phyloP scores from a whole-genome alignment of 1,140 invertebrate species.

The Heterodera schachtii region DNA sequence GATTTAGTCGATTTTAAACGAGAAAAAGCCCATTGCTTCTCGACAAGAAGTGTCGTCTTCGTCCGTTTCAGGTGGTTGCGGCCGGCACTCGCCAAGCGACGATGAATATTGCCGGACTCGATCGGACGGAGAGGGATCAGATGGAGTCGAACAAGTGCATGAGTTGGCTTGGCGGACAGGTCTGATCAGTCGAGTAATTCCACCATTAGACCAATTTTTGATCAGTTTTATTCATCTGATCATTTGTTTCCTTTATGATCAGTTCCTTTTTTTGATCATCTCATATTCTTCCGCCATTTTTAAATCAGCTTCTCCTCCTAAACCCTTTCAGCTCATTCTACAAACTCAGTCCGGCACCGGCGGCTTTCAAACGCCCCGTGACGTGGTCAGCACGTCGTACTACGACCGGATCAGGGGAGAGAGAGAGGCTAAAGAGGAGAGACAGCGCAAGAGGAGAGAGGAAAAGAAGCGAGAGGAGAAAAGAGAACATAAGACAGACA shows the following conservation, averaged over 20 bases:
- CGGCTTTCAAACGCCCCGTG: slow-evolving; percentile 43
- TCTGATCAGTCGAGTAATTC: not conserved
- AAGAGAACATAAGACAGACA: slow-evolving; percentile 2
- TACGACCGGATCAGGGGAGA: slow-evolving; percentile 36
- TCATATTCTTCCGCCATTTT: not conserved
- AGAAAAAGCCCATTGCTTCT: not conserved
- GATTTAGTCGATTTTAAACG: not conserved
- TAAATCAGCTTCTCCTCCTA: no score
- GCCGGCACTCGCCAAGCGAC: slow-evolving; percentile 37
- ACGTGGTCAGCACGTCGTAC: slow-evolving; percentile 44
- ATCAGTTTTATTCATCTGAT: not conserved
- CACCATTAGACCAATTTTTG: no score
- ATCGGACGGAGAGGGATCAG: slow-evolving; percentile 45
- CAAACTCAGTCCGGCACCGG: slow-evolving; percentile 48
- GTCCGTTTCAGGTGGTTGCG: slow-evolving; percentile 15
- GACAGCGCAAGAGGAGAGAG: not conserved
- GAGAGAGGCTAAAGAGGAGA: slow-evolving; percentile 3
- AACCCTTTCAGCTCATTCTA: slow-evolving; percentile 9
- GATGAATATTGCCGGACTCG: slow-evolving; percentile 42
- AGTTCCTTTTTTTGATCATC: slow-evolving; percentile 24
- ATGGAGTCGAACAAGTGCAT: slow-evolving; percentile 48
- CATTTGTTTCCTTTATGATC: not conserved
- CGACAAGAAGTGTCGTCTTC: slow-evolving; percentile 15
- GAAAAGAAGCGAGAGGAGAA: slow-evolving; percentile 10
- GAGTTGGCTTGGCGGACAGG: slow-evolving; percentile 48